phyloP scores from a whole-genome alignment of 2,113 vertebrate species.

The Ranitomeya variabilis region DNA sequence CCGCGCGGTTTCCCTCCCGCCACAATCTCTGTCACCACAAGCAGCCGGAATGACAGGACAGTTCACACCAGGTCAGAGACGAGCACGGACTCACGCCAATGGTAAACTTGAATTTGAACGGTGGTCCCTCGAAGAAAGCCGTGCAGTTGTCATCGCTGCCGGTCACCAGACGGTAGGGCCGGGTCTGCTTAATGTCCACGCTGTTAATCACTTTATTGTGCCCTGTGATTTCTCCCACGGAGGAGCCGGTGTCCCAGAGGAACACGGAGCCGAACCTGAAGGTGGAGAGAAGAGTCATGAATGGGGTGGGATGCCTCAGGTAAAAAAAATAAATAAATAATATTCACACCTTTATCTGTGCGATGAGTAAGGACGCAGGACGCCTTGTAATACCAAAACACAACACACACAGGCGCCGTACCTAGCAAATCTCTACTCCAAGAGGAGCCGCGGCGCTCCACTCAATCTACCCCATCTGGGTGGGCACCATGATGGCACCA shows the following conservation, averaged over 20 bases:
- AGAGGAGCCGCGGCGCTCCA: no score
- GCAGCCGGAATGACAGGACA: not conserved
- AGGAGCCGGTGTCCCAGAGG: constrained; percentile 92
- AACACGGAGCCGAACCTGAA: constrained; percentile 87
- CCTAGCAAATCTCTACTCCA: no score
- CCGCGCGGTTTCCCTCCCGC: not conserved
- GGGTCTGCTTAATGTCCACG: constrained; percentile 87
- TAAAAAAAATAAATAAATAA: no score
- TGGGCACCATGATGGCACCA: no score
- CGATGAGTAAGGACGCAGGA: not conserved
- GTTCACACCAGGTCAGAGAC: not conserved
- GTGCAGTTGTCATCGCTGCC: constrained; percentile 86
- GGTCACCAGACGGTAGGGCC: constrained; percentile 85
- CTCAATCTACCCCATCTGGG: no score
- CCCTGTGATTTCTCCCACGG: constrained; percentile 86
- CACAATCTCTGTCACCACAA: not conserved
- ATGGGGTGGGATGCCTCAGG: not conserved
- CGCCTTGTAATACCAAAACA: no score
- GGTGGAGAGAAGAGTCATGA: not conserved
- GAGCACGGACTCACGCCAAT: constrained; percentile 76
- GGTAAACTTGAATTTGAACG: constrained; percentile 94
- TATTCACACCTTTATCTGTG: not conserved
- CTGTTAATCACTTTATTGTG: constrained; percentile 93
- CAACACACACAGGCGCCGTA: no score
- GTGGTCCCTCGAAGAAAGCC: constrained; percentile 90